phyloP scores from a whole-genome alignment of 1,140 invertebrate genomes.

The Mya arenaria region DNA sequence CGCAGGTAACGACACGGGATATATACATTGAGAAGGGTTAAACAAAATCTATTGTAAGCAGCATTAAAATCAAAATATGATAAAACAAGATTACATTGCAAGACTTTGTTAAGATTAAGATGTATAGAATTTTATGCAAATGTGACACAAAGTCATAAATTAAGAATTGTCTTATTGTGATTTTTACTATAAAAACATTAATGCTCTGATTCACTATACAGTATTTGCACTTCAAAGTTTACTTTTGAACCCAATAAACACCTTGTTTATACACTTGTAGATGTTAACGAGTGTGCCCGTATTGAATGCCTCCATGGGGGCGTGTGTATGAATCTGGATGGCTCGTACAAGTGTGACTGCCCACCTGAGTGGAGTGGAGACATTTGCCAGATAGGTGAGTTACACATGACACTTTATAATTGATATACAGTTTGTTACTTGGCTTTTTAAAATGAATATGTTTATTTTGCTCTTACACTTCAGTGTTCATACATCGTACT shows the following conservation, averaged over 20 bases:
- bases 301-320: conserved; percentile 41
- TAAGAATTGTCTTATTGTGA: too few relatives aligned
- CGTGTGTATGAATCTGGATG: conserved; percentile 37
- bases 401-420: conserved; percentile 64
- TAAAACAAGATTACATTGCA: too few relatives aligned
- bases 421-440: conserved; percentile 79
- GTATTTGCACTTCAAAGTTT: too few relatives aligned
- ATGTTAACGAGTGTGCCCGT: conserved; percentile 44
- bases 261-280: not conserved
- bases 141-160: too few relatives aligned
- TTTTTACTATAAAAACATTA: too few relatives aligned
- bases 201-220: too few relatives aligned
- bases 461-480: conserved; percentile 78
- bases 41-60: too few relatives aligned
- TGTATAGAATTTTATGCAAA: too few relatives aligned
- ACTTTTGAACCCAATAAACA: not conserved
- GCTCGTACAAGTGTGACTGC: conserved; percentile 51
- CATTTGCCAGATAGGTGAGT: conserved; percentile 43
- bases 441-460: conserved; percentile 53
- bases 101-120: too few relatives aligned
- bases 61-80: too few relatives aligned
- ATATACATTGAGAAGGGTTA: too few relatives aligned
- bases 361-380: conserved; percentile 35
- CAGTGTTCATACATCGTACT: conserved; percentile 84
- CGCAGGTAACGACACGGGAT: too few relatives aligned